Evolutionary conservation across 2,113 vertebrate species (phyloP).

Genomic region (Mohoua ochrocephala): DNA sequence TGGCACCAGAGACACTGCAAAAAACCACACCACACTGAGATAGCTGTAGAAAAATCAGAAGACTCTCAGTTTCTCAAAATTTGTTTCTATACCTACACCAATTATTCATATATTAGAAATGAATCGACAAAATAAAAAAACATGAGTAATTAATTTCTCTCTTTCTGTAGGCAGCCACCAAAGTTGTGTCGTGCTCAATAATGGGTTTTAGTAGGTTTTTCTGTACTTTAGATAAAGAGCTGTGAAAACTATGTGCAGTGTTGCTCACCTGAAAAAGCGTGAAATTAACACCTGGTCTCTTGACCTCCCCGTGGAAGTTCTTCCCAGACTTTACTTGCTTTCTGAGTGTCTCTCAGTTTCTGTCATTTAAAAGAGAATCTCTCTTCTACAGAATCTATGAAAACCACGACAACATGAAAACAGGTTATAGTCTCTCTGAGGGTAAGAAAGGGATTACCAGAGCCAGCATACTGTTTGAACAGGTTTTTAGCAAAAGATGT

Average conservation of each 20-base stretch:
- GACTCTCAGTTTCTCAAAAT: background rate
- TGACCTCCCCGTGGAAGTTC: background rate
- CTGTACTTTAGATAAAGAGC: background rate
- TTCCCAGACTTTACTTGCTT: background rate
- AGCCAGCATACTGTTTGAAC: background rate
- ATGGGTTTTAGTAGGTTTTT: background rate
- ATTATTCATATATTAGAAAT: background rate
- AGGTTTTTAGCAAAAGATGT: background rate
- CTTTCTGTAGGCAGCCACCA: background rate
- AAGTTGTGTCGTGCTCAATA: background rate
- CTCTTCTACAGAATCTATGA: background rate
- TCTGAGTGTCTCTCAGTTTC: background rate
- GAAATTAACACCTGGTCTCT: background rate
- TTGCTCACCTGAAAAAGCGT: background rate
- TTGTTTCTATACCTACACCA: background rate
- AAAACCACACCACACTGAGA: background rate
- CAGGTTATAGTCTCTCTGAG: background rate
- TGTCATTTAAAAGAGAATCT: background rate
- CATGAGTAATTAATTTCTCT: background rate
- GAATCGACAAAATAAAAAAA: background rate
- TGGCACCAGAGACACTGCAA: background rate
- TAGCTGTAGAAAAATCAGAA: background rate
- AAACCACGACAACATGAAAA: background rate
- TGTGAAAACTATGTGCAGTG: background rate
- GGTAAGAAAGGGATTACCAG: background rate